Conservation (phyloP, 30 jellyfish, hydroid and myxozoan genomes). For the Nemopilema nomurai region DNA sequence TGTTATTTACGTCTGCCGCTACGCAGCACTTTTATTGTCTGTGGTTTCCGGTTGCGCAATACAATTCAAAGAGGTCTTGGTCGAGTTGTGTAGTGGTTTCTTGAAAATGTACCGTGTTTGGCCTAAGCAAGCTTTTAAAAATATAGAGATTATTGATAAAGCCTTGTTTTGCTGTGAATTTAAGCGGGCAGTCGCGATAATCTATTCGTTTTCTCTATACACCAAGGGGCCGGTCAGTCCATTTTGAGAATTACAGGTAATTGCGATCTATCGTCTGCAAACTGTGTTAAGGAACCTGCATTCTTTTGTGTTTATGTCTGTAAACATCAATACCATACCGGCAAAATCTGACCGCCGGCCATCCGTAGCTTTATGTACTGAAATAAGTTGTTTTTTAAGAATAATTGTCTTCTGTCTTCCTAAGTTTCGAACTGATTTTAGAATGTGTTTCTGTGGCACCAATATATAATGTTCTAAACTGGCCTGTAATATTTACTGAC, state of each 20-base stretch:
- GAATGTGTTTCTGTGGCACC: no score
- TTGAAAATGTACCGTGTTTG: background rate
- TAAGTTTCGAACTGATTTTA: no score
- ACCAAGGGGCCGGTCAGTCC: background rate
- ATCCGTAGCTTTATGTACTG: background rate
- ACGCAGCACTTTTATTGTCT: conserved; percentile 61
- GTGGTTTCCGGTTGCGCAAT: conserved; percentile 81
- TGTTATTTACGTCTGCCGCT: conserved; percentile 87
- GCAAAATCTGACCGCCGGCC: background rate
- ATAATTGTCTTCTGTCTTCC: no score
- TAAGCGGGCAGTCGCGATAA: background rate
- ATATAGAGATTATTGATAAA: background rate
- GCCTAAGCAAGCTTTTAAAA: background rate
- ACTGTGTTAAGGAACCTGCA: background rate
- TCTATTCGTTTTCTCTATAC: background rate
- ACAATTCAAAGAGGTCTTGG: conserved; percentile 34
- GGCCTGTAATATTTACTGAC: no score
- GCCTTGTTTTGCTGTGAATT: background rate
- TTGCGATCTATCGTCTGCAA: background rate
- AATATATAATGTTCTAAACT: no score
- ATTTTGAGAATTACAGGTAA: background rate
- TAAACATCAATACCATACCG: background rate
- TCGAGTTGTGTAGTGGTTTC: conserved; percentile 19
- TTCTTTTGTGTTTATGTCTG: background rate
- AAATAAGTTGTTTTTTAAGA: background rate